Conservation (phyloP, 30 jellyfish, hydroid and myxozoan species). For the Nemopilema nomurai region DNA sequence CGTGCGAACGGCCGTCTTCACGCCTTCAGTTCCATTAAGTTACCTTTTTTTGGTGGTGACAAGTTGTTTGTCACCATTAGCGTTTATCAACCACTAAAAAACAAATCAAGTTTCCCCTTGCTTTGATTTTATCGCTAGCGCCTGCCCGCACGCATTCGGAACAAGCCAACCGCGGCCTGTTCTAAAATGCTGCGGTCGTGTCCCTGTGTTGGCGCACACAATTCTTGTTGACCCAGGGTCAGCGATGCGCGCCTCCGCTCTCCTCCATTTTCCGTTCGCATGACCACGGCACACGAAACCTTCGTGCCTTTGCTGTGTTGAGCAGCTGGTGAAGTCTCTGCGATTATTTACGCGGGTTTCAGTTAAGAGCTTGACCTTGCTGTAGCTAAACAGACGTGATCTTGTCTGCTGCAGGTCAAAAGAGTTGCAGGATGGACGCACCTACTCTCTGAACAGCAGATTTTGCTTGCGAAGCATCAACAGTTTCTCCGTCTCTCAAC, state of each 20-base stretch:
- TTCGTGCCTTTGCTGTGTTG: slow-evolving; percentile 16
- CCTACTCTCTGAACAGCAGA: not conserved
- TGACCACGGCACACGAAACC: slow-evolving; percentile 51
- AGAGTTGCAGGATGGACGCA: not conserved
- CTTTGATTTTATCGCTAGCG: not conserved
- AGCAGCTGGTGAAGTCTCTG: slow-evolving; percentile 14
- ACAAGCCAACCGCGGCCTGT: not conserved
- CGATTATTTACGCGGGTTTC: not conserved
- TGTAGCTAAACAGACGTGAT: not conserved
- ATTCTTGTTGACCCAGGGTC: slow-evolving; percentile 41
- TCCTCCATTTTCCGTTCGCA: slow-evolving; percentile 15
- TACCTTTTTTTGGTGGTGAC: not conserved
- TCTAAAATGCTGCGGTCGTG: slow-evolving; percentile 1
- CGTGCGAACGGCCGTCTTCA: not conserved
- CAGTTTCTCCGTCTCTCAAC: not conserved
- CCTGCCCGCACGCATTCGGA: not conserved
- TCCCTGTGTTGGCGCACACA: not conserved
- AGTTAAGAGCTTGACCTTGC: not conserved
- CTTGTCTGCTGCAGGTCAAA: not conserved
- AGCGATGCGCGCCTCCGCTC: slow-evolving; percentile 7
- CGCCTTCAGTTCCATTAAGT: not conserved
- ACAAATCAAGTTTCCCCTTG: not conserved
- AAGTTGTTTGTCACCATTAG: not conserved
- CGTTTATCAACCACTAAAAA: not conserved
- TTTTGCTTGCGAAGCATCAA: not conserved